Evolutionary conservation across 2,888 invertebrate species (phyloP), one percentile per base, ranked within the genome.

Genomic region (Tetrapedia diversipes): DNA sequence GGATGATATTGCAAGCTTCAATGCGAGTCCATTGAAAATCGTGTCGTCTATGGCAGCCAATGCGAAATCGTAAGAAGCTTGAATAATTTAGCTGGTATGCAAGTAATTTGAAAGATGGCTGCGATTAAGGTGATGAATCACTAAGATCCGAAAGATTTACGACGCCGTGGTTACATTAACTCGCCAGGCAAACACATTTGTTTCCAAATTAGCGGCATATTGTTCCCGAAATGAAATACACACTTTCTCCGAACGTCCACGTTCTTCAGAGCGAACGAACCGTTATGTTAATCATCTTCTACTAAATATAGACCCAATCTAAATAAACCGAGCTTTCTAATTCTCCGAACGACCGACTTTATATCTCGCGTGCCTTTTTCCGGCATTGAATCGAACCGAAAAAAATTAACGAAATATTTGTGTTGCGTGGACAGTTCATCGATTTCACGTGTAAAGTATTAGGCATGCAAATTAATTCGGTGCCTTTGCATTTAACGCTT

Each of bases 91-190:
- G 51, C 4, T 27, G 29, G 49, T 51, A 11, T 7, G 37, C 14
- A 22, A 51, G 63, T 37, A 63, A 63, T 51, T 51, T 63, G 63
- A 63, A 29, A 51, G 63, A 63, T 63, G 19, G 63, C 29, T 0
- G 63, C 39, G 63, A 63, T 63, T 51, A 63, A 39, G 39, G 39
- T 63, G 51, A 63, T 16, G 51, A 39, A 63, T 49, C 29, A 49
- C 63, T 51, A 6, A 49, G 27, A 51, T 63, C 51, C n/a, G 14
- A 14, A 29, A n/a, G 63, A 63, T 63, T 63, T 63, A 51, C 27
- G 63, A 16, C 39, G 11, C 37, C 2, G 63, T 29, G 39, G 51
- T 39, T 29, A 29, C 63, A 51, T 51, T 63, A 63, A 51, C 51
- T 63, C 39, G 14, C 51, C 49, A 19, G 37, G 63, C 51, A 63